Conservation (phyloP, 2,888 invertebrate species). For the Xestia ashworthii region DNA sequence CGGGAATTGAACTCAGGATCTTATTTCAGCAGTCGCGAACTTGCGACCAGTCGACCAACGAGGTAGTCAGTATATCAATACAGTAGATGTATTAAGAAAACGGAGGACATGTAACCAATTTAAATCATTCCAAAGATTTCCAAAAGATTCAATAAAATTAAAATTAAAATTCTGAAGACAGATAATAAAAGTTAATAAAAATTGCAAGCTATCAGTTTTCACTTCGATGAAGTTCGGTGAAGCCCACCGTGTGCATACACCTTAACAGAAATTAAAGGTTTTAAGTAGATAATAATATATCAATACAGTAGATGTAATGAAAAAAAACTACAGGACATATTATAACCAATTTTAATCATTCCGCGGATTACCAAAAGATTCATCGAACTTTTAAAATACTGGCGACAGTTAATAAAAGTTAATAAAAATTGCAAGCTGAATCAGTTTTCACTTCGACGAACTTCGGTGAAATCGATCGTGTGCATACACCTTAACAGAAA, state of each 20-base stretch:
- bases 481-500: constrained; percentile 22
- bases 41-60: no score
- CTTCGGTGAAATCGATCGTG: constrained; percentile 3
- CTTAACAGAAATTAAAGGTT: constrained; percentile 34
- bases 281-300: constrained; percentile 1
- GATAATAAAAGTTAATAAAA: not conserved
- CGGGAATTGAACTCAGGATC: no score
- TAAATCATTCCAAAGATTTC: not conserved
- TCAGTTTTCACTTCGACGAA: not conserved
- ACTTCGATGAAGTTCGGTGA: not conserved
- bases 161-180: not conserved
- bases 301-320: not conserved
- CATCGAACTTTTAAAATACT: not conserved
- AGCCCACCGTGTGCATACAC: constrained; percentile 18
- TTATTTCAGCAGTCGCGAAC: no score
- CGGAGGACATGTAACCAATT: not conserved
- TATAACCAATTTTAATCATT: not conserved
- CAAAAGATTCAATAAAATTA: not conserved
- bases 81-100: no score
- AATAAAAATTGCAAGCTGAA: not conserved
- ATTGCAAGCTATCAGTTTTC: not conserved
- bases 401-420: not conserved
- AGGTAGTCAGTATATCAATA: no score
- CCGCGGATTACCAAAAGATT: not conserved
- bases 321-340: not conserved